These are phyloP conservation scores for Thomomys bottae DNA, from an alignment of 2,113 vertebrate species.

Conservation along the genomic window DNA sequence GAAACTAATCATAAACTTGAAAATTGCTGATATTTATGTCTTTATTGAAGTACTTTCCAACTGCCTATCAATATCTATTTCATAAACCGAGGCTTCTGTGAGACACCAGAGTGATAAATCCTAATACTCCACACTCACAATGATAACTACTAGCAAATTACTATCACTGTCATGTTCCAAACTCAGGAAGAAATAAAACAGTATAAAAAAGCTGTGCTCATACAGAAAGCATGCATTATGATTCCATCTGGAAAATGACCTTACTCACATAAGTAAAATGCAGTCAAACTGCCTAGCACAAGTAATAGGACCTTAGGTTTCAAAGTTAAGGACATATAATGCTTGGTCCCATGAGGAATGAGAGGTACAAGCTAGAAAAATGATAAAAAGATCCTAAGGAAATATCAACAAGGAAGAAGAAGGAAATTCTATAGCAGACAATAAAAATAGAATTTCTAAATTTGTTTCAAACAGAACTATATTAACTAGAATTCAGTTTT, in stretches of 20 bases:
- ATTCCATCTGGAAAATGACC: background rate
- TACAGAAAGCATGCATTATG: background rate
- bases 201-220: background rate
- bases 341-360: background rate
- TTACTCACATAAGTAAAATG: background rate
- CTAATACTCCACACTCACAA: background rate
- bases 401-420: background rate
- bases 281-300: background rate
- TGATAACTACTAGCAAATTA: background rate
- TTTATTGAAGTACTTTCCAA: background rate
- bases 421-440: background rate
- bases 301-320: constrained; percentile 4
- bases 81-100: background rate
- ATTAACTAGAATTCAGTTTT: background rate
- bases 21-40: constrained; percentile 4
- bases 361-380: background rate
- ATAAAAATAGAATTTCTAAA: background rate
- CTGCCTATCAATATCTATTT: background rate
- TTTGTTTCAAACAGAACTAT: constrained; percentile 9
- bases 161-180: background rate
- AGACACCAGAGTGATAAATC: background rate
- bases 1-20: constrained; percentile 47
- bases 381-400: background rate
- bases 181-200: background rate
- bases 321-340: background rate